Base-by-base conservation (phyloP, 2,113 vertebrate species). In the Panthera leo region DNA sequence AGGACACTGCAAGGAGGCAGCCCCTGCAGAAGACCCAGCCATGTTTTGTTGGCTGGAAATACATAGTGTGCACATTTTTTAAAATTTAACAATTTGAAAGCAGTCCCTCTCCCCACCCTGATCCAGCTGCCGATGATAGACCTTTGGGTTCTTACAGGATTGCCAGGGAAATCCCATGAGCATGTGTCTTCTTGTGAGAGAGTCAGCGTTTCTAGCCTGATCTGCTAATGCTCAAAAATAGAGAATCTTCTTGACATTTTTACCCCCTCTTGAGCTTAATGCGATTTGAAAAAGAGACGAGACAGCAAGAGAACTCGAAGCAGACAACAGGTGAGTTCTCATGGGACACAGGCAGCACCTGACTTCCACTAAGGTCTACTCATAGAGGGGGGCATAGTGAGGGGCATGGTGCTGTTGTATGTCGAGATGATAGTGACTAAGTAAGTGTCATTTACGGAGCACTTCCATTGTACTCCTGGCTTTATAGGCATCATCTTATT, bases 31-130 rank as follows among this genome's bases (percentile, higher is more conserved):
- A 31, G 86, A 15, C n/a, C 67, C 48, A 76, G 70, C 75, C 29
- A 23, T 91, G 61, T 67, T 86, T 94, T 67, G 73, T 71, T 96
- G 67, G 23, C 84, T 94, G 36, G 45, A 96, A 96, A 91, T 78
- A 55, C 25, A 45, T 51, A 55, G 68, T 79, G 31, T 80, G 71
- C 75, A 85, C 5, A 25, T 39, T 88, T 42, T 53, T 8, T 6
- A 91, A 34, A 79, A 27, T 16, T 67, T 48, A 76, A 93, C 51
- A 71, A 79, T 94, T 96, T 97, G 53, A 95, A 98, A 85, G 93
- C 1, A 0, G 63, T 55, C 68, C 42, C 86, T 95, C 78, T 88
- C 70, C 67, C 94, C 58, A 91, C 95, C 95, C 91, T 51, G 45
- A 68, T 79, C 39, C 90, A 94, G 84, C 90, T 97, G 96, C 87